Percentiles rank a stretch among this genome's conserved stretches.
Conservation (phyloP, 2,888 invertebrate species). For the Ennomos fuscantarius region DNA sequence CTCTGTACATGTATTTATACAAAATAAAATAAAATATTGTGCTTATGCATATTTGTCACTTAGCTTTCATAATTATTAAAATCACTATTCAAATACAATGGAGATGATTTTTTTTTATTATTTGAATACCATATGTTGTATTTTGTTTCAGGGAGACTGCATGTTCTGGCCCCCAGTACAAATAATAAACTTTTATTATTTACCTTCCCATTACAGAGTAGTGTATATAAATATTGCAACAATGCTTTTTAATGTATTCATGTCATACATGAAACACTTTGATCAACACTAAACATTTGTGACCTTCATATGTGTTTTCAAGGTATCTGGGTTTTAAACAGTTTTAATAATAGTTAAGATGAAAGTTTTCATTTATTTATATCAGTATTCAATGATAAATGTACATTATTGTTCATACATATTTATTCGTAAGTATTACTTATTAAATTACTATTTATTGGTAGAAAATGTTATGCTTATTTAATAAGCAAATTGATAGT, state of each 20-base stretch:
- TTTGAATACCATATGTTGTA: not conserved
- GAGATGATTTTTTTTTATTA: no score
- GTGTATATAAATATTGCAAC: slow-evolving; percentile 94
- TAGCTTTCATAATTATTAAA: no score
- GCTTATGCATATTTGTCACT: no score
- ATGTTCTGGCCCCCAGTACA: slow-evolving; percentile 96
- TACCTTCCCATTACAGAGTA: slow-evolving; percentile 93
- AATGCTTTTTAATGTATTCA: slow-evolving; percentile 93
- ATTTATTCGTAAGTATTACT: not conserved
- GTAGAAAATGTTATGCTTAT: slow-evolving; percentile 11
- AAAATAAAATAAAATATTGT: no score
- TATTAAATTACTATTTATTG: slow-evolving; percentile 8
- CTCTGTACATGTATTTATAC: no score
- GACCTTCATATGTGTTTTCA: not conserved
- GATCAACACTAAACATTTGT: slow-evolving; percentile 55
- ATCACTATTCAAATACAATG: no score
- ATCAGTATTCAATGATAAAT: no score
- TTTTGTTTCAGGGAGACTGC: slow-evolving; percentile 91
- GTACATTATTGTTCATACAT: no score
- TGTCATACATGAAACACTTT: slow-evolving; percentile 94
- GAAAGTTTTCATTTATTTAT: no score
- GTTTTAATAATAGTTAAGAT: no score
- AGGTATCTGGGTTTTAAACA: no score
- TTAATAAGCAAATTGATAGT: slow-evolving; percentile 2
- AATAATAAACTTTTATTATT: slow-evolving; percentile 93